These are phyloP conservation scores for Halocynthia aurantium DNA, from an alignment of 23 tunicate species.

Conservation along the genomic window DNA sequence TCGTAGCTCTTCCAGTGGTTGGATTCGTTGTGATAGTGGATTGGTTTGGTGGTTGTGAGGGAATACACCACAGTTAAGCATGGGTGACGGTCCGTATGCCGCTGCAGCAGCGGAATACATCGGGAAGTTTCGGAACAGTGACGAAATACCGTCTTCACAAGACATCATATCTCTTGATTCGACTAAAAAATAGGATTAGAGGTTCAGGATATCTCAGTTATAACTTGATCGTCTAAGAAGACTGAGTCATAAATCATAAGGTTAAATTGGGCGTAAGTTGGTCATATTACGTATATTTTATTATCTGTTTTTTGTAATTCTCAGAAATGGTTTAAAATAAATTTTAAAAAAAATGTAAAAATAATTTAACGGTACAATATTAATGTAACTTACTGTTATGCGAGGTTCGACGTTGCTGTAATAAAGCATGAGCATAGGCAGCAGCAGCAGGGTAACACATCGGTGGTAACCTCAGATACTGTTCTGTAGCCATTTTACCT, in stretches of 20 bases:
- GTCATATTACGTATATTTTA: too few species aligned
- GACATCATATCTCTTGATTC: neutral
- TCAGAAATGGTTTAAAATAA: too few species aligned
- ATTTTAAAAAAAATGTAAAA: too few species aligned
- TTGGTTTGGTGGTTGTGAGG: neutral
- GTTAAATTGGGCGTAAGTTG: too few species aligned
- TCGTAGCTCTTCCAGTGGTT: constrained; percentile 13
- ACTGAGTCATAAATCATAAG: too few species aligned
- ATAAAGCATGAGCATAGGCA: constrained; percentile 10
- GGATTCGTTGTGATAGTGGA: neutral
- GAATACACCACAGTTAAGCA: neutral
- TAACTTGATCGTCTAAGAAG: too few species aligned
- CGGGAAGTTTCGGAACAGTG: constrained; percentile 11
- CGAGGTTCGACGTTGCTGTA: constrained; percentile 9
- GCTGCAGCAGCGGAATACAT: neutral
- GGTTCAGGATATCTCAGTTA: neutral
- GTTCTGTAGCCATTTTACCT: constrained; percentile 20
- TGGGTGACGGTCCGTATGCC: neutral
- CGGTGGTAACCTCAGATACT: constrained; percentile 9
- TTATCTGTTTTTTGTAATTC: too few species aligned
- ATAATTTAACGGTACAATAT: too few species aligned
- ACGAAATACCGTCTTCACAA: constrained; percentile 9
- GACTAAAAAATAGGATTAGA: neutral
- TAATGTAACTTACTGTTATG: neutral
- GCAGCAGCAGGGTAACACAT: constrained; percentile 8